Conservation (phyloP, 2,888 invertebrate genomes). For the Exephanes ischioxanthus region DNA sequence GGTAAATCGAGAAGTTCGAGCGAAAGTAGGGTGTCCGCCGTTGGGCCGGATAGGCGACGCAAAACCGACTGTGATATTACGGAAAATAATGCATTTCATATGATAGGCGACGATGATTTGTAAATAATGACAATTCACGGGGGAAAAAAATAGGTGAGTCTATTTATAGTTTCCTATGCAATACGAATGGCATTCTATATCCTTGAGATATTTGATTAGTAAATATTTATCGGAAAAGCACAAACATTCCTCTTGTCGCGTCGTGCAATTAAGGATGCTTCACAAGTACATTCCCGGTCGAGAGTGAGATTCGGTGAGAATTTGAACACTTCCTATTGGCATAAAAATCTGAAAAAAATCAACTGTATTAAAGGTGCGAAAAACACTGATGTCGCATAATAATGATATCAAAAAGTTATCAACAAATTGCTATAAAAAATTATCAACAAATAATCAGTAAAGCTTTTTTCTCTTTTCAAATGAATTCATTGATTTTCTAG, state of each 20-base stretch:
- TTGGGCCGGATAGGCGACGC: conserved; percentile 73
- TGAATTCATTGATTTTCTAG: no score
- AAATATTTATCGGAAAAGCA: neutral
- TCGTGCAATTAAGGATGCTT: no score
- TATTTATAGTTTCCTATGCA: conserved; percentile 27
- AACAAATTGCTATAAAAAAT: no score
- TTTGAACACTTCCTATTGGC: no score
- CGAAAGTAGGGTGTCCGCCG: conserved; percentile 67
- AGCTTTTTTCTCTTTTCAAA: no score
- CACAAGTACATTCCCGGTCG: no score
- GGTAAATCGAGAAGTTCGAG: conserved; percentile 90
- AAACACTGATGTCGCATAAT: no score
- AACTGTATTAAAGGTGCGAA: no score
- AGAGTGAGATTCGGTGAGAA: no score
- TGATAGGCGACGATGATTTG: conserved; percentile 97
- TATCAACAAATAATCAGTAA: no score
- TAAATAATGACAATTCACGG: conserved; percentile 83
- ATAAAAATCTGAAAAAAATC: no score
- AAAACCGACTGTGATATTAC: conserved; percentile 88
- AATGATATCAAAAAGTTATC: no score
- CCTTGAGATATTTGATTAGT: conserved; percentile 30
- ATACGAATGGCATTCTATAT: conserved; percentile 13
- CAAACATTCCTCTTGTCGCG: conserved; percentile 39
- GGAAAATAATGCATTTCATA: conserved; percentile 97
- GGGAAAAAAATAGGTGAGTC: neutral